Percentiles rank a stretch among this genome's conserved stretches.
These are phyloP conservation scores for Prenolepis imparis DNA, from an alignment of 2,888 invertebrate genomes.

Conservation along the genomic window DNA sequence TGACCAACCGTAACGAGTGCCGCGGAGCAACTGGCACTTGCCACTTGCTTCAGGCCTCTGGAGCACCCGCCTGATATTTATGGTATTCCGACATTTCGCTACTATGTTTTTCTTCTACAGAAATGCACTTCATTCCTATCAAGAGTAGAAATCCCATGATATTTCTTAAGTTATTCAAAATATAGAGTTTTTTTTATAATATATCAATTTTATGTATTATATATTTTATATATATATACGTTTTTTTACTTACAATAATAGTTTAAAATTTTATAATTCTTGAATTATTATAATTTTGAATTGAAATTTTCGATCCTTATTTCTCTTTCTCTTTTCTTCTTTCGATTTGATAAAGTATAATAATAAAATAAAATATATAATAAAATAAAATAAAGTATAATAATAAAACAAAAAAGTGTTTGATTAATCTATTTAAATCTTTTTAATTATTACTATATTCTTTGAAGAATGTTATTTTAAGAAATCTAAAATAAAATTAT, in stretches of 20 bases:
- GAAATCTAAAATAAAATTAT: background rate
- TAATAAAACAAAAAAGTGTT: background rate
- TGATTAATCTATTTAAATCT: background rate
- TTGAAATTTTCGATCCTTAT: background rate
- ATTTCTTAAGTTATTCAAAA: background rate
- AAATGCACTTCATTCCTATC: background rate
- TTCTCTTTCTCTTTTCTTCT: background rate
- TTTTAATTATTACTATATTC: background rate
- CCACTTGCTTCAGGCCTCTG: conserved; percentile 73
- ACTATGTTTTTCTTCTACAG: conserved; percentile 51
- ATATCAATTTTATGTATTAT: background rate
- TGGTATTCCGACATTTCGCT: conserved; percentile 55
- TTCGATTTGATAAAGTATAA: background rate
- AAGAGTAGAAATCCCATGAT: background rate
- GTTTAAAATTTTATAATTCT: background rate
- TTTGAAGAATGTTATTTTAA: background rate
- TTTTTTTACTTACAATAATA: too few relatives aligned
- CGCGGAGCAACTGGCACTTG: conserved; percentile 83
- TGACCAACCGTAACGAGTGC: conserved; percentile 83
- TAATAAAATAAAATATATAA: background rate
- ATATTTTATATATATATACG: background rate
- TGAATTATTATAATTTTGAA: background rate
- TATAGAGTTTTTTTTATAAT: background rate
- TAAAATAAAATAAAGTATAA: background rate
- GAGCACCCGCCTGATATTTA: conserved; percentile 64